Evolutionary conservation across 1,140 invertebrate genomes (phyloP).

Genomic region (Bicyclus anynana): DNA sequence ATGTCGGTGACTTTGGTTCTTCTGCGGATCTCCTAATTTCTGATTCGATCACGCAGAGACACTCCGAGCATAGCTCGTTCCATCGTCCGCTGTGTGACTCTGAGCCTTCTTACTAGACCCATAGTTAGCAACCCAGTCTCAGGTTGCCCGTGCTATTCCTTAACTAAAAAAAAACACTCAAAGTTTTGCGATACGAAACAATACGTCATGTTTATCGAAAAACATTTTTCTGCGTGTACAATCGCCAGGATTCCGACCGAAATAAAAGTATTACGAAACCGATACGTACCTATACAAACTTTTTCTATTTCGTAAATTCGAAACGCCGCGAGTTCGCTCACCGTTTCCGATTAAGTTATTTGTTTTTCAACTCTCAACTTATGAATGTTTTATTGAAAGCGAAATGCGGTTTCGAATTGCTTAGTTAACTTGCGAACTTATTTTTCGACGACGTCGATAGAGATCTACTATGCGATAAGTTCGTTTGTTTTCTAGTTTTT

Average conservation of each 20-base stretch:
- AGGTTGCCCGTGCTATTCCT: too few species aligned
- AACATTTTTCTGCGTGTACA: not conserved
- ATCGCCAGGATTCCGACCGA: not conserved
- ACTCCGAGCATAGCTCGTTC: too few species aligned
- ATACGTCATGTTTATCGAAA: not conserved
- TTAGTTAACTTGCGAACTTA: not conserved
- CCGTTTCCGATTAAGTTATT: not conserved
- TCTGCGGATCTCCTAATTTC: too few species aligned
- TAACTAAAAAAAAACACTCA: too few species aligned
- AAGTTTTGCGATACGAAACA: not conserved
- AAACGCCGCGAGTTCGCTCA: not conserved
- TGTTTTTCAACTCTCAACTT: conserved; percentile 2
- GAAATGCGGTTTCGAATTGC: not conserved
- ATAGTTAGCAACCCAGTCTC: too few species aligned
- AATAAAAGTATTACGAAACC: conserved; percentile 3
- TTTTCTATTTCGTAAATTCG: conserved; percentile 3
- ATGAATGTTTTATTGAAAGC: conserved; percentile 2
- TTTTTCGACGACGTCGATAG: not conserved
- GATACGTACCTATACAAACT: conserved; percentile 4
- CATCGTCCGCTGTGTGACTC: too few species aligned
- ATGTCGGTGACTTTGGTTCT: too few species aligned
- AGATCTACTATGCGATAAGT: too few species aligned
- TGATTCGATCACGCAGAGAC: too few species aligned
- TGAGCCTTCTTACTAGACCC: too few species aligned
- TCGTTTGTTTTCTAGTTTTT: too few species aligned